Percentiles rank a stretch among this genome's conserved stretches.
Evolutionary conservation across 2,797 vertebrate species (phyloP).

Genomic region (Alfaro cultratus): DNA sequence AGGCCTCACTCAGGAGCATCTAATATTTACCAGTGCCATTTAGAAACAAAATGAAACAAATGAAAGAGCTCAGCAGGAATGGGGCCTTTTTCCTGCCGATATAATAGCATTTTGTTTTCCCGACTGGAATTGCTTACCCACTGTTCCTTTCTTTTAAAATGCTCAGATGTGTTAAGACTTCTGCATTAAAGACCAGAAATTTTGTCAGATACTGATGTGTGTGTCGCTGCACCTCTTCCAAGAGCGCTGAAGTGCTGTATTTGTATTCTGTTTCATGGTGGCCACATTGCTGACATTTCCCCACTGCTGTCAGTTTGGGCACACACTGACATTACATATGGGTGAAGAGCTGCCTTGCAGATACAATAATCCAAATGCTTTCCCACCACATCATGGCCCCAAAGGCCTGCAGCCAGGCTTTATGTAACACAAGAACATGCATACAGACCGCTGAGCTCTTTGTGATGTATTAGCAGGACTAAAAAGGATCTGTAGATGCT

Average conservation of each 20-base stretch:
- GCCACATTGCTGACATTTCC: constrained; percentile 18
- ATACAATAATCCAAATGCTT: constrained; percentile 41
- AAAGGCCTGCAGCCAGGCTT: constrained; percentile 38
- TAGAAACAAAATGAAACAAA: constrained; percentile 37
- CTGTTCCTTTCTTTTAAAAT: constrained; percentile 15
- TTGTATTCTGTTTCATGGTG: constrained; percentile 12
- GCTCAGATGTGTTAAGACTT: constrained; percentile 23
- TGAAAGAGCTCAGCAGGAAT: constrained; percentile 17
- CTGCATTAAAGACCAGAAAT: constrained; percentile 13
- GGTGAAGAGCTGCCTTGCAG: constrained; percentile 53
- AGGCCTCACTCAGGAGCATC: constrained; percentile 27
- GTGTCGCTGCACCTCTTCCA: constrained; percentile 2
- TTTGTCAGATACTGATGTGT: constrained; percentile 4
- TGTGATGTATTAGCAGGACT: constrained; percentile 2
- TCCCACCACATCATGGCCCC: constrained; percentile 45
- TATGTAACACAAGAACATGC: constrained; percentile 51
- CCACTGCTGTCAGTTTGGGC: constrained; percentile 23
- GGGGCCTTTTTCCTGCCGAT: constrained; percentile 13
- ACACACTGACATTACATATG: constrained; percentile 38
- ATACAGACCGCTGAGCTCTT: constrained; percentile 23
- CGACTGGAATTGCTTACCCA: constrained; percentile 11
- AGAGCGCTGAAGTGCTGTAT: constrained; percentile 16
- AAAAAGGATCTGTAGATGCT: constrained; percentile 2
- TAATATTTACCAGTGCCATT: constrained; percentile 37
- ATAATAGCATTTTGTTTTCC: constrained; percentile 16